phyloP scores from a whole-genome alignment of 2,113 vertebrate genomes.

The Xyrauchen texanus region DNA sequence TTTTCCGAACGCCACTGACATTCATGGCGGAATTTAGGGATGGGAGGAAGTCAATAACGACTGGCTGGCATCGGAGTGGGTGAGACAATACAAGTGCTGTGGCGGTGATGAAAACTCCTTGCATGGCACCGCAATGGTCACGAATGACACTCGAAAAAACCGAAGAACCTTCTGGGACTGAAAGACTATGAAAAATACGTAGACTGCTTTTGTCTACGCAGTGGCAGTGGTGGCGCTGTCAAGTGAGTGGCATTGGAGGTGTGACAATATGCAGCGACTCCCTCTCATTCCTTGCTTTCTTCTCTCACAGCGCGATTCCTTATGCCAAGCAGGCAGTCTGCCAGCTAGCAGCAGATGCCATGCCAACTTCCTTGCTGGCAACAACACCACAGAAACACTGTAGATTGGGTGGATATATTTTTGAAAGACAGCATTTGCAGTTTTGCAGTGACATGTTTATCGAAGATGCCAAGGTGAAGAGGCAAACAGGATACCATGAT shows the following conservation, averaged over 20 bases:
- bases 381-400: conserved; percentile 56
- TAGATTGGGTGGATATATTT: conserved; percentile 44
- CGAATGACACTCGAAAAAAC: conserved; percentile 12
- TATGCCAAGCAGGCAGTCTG: conserved; percentile 73
- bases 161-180: conserved; percentile 35
- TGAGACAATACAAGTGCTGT: conserved; percentile 5
- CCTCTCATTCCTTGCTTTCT: conserved; percentile 59
- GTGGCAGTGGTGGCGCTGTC: conserved; percentile 65
- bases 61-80: conserved; percentile 40
- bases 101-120: background rate
- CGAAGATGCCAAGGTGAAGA: conserved; percentile 64
- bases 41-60: conserved; percentile 37
- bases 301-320: conserved; percentile 62
- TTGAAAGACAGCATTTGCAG: conserved; percentile 51
- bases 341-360: conserved; percentile 71
- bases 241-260: conserved; percentile 55
- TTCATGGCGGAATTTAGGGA: conserved; percentile 34
- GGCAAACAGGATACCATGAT: conserved; percentile 77
- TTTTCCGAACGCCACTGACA: conserved; percentile 11
- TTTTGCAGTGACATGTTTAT: conserved; percentile 39
- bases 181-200: conserved; percentile 9
- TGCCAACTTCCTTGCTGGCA: conserved; percentile 67
- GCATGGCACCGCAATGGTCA: conserved; percentile 40
- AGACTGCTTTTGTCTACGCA: conserved; percentile 1
- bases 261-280: conserved; percentile 70